These are phyloP conservation scores for Otolemur garnettii DNA, from an alignment of 2,113 vertebrate genomes.

Conservation along the genomic window DNA sequence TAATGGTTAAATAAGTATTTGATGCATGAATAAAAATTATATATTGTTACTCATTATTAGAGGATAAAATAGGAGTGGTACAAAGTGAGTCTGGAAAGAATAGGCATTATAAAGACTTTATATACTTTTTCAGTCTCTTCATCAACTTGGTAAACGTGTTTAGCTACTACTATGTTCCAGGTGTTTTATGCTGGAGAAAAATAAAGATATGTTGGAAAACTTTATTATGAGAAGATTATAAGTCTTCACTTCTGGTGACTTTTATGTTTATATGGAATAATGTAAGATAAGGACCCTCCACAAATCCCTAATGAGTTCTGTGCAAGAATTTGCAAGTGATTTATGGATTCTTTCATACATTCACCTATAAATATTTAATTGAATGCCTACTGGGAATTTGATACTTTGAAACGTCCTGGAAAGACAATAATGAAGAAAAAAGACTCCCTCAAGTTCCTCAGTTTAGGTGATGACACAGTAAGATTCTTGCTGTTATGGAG, in stretches of 20 bases:
- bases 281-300: slow-evolving; percentile 7
- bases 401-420: slow-evolving; percentile 40
- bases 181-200: slow-evolving; percentile 13
- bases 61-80: not conserved
- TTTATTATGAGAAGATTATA: slow-evolving; percentile 52
- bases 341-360: slow-evolving; percentile 39
- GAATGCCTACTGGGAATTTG: slow-evolving; percentile 14
- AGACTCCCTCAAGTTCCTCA: not conserved
- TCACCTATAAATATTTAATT: slow-evolving; percentile 41
- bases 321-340: slow-evolving; percentile 10
- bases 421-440: slow-evolving; percentile 29
- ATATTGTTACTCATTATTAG: slow-evolving; percentile 42
- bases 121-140: slow-evolving; percentile 6
- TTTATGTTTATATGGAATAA: slow-evolving; percentile 48
- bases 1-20: slow-evolving; percentile 63
- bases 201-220: slow-evolving; percentile 8
- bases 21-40: slow-evolving; percentile 54
- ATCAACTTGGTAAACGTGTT: slow-evolving; percentile 41
- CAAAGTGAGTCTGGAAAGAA: slow-evolving; percentile 30
- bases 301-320: slow-evolving; percentile 36
- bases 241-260: slow-evolving; percentile 58
- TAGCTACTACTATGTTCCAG: not conserved
- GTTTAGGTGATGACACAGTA: slow-evolving; percentile 40
- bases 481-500: not conserved
- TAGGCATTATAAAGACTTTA: slow-evolving; percentile 16